Conservation (phyloP, 2,113 vertebrate genomes). For the Hiodon alosoides region DNA sequence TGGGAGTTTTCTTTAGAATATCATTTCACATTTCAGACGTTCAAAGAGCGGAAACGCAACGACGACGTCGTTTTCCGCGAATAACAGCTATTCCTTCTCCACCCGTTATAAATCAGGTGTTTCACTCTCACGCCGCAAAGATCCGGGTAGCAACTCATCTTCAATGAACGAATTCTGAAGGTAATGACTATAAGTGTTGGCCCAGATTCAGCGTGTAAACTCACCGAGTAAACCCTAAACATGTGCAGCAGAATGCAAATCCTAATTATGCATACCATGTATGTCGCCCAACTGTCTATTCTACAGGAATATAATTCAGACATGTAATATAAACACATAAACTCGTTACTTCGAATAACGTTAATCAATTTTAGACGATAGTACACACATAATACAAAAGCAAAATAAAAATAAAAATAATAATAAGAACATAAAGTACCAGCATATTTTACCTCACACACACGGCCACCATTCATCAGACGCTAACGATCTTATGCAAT, state of each 20-base stretch:
- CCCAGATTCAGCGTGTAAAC: background rate
- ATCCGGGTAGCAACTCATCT: background rate
- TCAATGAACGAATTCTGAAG: background rate
- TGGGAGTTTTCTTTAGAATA: no score
- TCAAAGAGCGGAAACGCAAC: background rate
- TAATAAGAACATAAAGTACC: conserved; percentile 6
- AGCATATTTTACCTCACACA: background rate
- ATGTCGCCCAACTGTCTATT: background rate
- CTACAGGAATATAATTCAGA: no score
- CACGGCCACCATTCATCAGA: background rate
- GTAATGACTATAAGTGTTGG: background rate
- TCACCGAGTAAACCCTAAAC: background rate
- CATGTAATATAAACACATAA: no score
- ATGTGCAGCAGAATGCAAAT: background rate
- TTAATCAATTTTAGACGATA: background rate
- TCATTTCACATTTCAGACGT: background rate
- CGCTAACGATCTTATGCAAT: conserved; percentile 5
- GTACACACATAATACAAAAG: background rate
- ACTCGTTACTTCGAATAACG: no score
- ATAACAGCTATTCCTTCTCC: background rate
- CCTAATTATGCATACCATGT: background rate
- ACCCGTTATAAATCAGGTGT: conserved; percentile 18
- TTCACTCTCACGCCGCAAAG: conserved; percentile 1
- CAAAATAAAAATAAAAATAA: background rate
- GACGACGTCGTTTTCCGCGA: background rate